Evolutionary conservation across 2,113 vertebrate genomes (phyloP), one percentile per base, ranked within the genome.

Genomic region (Amblyornis subalaris): DNA sequence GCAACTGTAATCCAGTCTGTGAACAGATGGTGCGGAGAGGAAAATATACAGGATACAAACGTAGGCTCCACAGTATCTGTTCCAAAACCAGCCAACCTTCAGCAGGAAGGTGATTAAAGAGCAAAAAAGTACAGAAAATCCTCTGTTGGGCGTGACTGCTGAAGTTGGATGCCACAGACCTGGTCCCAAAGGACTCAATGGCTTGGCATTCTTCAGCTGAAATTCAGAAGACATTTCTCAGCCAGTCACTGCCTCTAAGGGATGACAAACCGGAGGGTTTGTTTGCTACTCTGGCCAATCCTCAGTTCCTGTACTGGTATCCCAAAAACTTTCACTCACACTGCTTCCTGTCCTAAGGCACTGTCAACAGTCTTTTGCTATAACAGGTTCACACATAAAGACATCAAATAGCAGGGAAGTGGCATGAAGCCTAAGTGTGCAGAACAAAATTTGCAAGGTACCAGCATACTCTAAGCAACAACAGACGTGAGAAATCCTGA

Each of bases 21-120:
- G 71, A 98, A 97, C 97, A 98, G 97, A 98, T 97, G 97, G 97
- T 25, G 77, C 0, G 0, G 75, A 91, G 73, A 82, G 79, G 33
- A 89, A 97, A 96, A 96, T 94, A 65, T 42, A 88, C 10, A 25
- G 91, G 74, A 89, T 85, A 85, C 90, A 96, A 97, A 97, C 8
- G 1, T 35, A 89, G 73, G 53, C 70, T 95, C 85, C 95, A 65
- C 64, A 54, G 48, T 88, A 67, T 72, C 77, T 89, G 54, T 93
- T 95, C 71, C 82, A 85, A 96, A 97, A 85, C 58, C 80, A 96
- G 88, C 82, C 94, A 98, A 92, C 71, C 91, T 97, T 95, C 96
- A 94, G 84, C 84, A 93, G 81, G 81, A 90, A 80, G 42, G 45
- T 79, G 84, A 72, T 94, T 76, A 83, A 91, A 88, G 82, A 64